Evolutionary conservation across 2,888 invertebrate genomes (phyloP), one percentile per base, ranked within the genome.

Genomic region (Cylindroiulus punctatus): DNA sequence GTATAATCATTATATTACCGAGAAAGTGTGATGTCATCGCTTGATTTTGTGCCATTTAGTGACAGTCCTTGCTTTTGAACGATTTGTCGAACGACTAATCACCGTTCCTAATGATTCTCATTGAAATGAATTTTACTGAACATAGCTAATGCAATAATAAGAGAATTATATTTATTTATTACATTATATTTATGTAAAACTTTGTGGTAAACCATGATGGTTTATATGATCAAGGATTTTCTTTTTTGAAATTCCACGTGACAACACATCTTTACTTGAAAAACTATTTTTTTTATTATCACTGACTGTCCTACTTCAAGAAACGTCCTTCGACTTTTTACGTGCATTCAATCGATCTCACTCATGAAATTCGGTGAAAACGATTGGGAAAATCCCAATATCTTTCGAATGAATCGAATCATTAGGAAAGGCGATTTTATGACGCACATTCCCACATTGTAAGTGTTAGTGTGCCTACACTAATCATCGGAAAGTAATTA

Each of bases 371-470:
- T 52, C 26, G 26, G 22, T 65, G 22, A 26, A 65, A 65, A 26
- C 65, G 7, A 65, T 65, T 65, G 65, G 65, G 65, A 26, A 65
- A 65, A 65, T 10, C 65, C 65, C 65, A 65, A 65, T 65, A 65
- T 65, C 65, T 65, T 65, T 65, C 26, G 65, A 47, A 65, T 65
- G 26, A 65, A 65, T 65, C 65, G 26, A 65, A n/a, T 65, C 65
- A 65, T 65, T 65, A 65, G 12, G 26, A 26, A 65, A 65, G 10
- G 22, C 8, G n/a, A 65, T 65, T 65, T 26, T 26, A 26, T 26
- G 65, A 65, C 65, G 26, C 26, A 65, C 52, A 65, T 65, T 65
- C 26, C 26, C 65, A 65, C 65, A 65, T 65, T 22, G 22, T n/a
- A 22, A 47, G 26, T 65, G 65, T 65, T 2, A 1, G 65, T 12